Conservation (phyloP, 2,797 vertebrate species). For the Morelia viridis region DNA sequence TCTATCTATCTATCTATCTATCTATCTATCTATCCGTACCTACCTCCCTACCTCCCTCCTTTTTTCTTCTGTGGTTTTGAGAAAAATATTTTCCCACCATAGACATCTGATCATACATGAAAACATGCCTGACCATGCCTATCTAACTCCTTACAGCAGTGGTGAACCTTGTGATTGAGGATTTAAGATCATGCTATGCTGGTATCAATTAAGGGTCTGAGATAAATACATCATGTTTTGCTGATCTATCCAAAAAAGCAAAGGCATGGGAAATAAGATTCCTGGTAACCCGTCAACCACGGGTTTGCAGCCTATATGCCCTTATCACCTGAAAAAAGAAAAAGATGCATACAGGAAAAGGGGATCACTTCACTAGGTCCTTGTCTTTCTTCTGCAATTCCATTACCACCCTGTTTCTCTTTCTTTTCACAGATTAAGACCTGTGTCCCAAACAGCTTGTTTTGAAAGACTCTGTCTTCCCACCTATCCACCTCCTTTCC, state of each 20-base stretch:
- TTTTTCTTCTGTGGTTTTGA: neutral
- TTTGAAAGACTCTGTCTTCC: conserved; percentile 3
- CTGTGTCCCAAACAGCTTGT: neutral
- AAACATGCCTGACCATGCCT: neutral
- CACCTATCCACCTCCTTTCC: neutral
- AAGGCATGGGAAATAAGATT: neutral
- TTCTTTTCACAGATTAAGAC: neutral
- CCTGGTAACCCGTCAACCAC: neutral
- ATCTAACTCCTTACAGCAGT: neutral
- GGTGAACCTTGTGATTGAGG: neutral
- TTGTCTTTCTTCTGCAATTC: neutral
- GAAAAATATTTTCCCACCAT: neutral
- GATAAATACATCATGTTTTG: neutral
- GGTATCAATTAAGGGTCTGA: neutral
- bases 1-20: neutral
- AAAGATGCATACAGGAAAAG: neutral
- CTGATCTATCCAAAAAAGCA: neutral
- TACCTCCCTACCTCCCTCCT: neutral
- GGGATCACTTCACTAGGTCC: neutral
- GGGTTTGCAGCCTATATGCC: neutral
- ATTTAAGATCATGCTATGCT: neutral
- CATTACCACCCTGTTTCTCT: neutral
- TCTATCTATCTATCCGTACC: neutral
- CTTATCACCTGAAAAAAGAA: neutral
- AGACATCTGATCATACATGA: neutral